Percentiles rank a stretch among this genome's conserved stretches.
phyloP scores from a whole-genome alignment of 2,888 invertebrate species.

The Mythimna pallens region DNA sequence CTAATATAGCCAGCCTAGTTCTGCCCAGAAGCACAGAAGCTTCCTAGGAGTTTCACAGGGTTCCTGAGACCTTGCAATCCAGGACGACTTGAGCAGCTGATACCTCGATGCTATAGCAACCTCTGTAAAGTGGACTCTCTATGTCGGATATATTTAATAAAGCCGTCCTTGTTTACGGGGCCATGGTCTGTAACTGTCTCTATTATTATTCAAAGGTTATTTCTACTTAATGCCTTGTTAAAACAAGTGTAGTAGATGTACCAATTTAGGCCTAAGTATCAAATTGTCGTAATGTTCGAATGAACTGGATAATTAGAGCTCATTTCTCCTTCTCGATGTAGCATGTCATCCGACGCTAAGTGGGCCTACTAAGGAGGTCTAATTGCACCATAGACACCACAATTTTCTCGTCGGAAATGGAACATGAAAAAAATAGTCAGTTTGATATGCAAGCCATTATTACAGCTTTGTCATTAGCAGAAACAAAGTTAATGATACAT shows the following conservation, averaged over 20 bases:
- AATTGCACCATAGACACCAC: constrained; percentile 73
- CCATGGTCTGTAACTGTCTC: not conserved
- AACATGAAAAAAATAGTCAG: constrained; percentile 68
- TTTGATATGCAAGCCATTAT: constrained; percentile 63
- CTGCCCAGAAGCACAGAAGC: not conserved
- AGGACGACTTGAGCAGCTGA: not conserved
- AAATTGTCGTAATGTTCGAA: constrained; percentile 48
- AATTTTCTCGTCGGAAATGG: constrained; percentile 76
- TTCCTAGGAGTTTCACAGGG: not conserved
- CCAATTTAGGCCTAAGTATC: constrained; percentile 24
- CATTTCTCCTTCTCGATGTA: constrained; percentile 64
- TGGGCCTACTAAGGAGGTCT: constrained; percentile 66
- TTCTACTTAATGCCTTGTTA: not conserved
- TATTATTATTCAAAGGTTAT: not conserved
- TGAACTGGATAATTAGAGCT: constrained; percentile 57
- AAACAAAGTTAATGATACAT: constrained; percentile 58
- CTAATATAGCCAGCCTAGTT: not conserved
- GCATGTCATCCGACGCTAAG: constrained; percentile 70
- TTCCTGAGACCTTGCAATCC: not conserved
- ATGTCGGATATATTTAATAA: too few species aligned
- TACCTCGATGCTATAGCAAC: not conserved
- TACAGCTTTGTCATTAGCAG: constrained; percentile 63
- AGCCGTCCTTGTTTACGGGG: not conserved
- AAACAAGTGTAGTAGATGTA: constrained; percentile 29
- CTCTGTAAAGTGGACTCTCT: not conserved